Evolutionary conservation across 1,140 invertebrate genomes (phyloP).

Genomic region (Drosophila saltans): DNA sequence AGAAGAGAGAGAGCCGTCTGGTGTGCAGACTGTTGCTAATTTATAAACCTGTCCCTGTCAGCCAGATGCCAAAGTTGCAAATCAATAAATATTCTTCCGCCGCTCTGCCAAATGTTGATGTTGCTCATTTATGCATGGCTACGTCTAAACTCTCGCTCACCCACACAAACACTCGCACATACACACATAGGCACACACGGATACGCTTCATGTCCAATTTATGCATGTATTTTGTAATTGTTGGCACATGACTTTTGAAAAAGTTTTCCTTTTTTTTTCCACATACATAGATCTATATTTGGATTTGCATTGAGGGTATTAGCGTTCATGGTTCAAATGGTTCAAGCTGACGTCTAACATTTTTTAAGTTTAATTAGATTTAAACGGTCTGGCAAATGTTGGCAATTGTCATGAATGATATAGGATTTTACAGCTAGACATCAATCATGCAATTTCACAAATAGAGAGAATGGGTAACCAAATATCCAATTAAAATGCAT

Average conservation of each 20-base stretch:
- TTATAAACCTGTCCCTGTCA: constrained; percentile 67
- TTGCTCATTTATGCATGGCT: constrained; percentile 79
- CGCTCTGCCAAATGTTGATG: constrained; percentile 70
- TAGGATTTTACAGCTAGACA: constrained; percentile 14
- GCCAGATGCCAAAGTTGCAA: constrained; percentile 66
- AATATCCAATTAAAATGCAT: background rate
- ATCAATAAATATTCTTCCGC: constrained; percentile 74
- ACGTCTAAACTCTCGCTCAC: constrained; percentile 53
- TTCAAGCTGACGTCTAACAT: constrained; percentile 21
- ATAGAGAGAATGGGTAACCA: background rate
- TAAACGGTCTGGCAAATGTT: constrained; percentile 7
- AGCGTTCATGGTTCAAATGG: background rate
- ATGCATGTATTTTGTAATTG: constrained; percentile 62
- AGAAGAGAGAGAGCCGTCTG: background rate
- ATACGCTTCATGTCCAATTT: constrained; percentile 35
- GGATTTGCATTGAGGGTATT: too few relatives aligned
- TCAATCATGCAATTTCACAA: constrained; percentile 14
- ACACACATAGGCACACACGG: constrained; percentile 26
- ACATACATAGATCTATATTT: constrained; percentile 12
- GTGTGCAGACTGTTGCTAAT: constrained; percentile 65
- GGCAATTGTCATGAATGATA: constrained; percentile 16
- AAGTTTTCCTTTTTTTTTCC: constrained; percentile 12
- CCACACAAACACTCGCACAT: constrained; percentile 24
- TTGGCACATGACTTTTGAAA: constrained; percentile 61
- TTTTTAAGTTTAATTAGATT: constrained; percentile 42